Evolutionary conservation across 2,113 vertebrate genomes (phyloP).

Genomic region (Leucoraja erinaceus): DNA sequence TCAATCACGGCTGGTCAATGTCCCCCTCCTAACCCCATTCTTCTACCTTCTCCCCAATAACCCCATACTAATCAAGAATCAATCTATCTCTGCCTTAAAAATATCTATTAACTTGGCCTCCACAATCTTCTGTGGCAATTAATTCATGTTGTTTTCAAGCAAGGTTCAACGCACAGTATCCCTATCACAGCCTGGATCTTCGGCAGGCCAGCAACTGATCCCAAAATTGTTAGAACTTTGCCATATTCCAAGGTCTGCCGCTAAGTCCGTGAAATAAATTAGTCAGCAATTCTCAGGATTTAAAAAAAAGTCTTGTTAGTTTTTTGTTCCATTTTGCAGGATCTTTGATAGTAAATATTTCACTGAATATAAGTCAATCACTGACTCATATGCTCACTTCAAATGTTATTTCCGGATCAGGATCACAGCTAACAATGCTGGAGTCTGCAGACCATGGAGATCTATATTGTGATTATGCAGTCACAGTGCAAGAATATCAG

Average conservation of each 20-base stretch:
- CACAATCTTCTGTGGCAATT: too few relatives aligned
- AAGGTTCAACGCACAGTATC: too few relatives aligned
- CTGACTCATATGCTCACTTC: not conserved
- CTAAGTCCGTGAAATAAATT: not conserved
- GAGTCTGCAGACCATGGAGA: not conserved
- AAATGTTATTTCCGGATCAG: not conserved
- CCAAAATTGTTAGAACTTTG: not conserved
- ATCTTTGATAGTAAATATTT: not conserved
- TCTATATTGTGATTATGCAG: not conserved
- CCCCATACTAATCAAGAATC: too few relatives aligned
- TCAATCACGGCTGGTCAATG: too few relatives aligned
- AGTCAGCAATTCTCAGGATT: not conserved
- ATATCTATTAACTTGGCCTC: too few relatives aligned
- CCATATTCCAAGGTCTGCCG: not conserved
- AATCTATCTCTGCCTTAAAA: too few relatives aligned
- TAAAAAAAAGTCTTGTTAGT: not conserved
- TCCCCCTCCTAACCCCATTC: too few relatives aligned
- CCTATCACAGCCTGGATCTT: too few relatives aligned
- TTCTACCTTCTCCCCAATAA: too few relatives aligned
- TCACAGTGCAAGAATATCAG: not conserved
- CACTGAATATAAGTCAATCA: not conserved
- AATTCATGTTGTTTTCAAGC: too few relatives aligned
- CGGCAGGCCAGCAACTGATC: not conserved
- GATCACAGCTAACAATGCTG: not conserved
- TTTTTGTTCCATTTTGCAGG: not conserved